phyloP scores from a whole-genome alignment of 2,113 vertebrate genomes.

The Trachemys scripta region DNA sequence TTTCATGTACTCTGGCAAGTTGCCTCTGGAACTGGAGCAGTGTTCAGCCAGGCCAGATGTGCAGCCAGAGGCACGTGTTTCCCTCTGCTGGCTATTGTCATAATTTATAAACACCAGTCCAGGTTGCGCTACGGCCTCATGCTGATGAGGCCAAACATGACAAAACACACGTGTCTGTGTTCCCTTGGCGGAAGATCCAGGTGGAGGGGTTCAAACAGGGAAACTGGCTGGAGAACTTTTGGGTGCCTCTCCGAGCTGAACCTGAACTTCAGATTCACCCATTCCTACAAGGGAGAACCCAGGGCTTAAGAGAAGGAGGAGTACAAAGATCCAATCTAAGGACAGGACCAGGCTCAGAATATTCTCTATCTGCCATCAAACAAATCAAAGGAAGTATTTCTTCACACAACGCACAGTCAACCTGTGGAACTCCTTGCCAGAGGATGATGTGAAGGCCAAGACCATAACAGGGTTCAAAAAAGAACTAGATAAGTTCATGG shows the following conservation, averaged over 20 bases:
- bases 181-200: neutral
- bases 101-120: accelerated
- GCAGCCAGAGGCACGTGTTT: neutral
- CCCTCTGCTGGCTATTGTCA: neutral
- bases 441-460: no score
- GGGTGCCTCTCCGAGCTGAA: neutral
- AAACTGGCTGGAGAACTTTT: neutral
- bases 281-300: neutral
- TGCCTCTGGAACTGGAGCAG: neutral
- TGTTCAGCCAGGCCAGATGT: no score
- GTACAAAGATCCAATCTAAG: accelerated
- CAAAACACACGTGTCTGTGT: accelerated
- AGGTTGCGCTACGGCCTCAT: neutral
- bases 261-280: neutral
- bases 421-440: no score
- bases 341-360: neutral
- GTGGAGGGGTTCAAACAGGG: neutral
- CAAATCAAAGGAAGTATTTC: no score
- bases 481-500: no score
- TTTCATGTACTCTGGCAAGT: neutral
- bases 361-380: accelerated
- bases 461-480: no score
- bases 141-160: accelerated
- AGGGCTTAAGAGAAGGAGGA: neutral
- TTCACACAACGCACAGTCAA: no score